Percentiles rank a stretch among this genome's conserved stretches.
These are phyloP conservation scores for Andrena bucephala DNA, from an alignment of 2,888 invertebrate species.

Conservation along the genomic window DNA sequence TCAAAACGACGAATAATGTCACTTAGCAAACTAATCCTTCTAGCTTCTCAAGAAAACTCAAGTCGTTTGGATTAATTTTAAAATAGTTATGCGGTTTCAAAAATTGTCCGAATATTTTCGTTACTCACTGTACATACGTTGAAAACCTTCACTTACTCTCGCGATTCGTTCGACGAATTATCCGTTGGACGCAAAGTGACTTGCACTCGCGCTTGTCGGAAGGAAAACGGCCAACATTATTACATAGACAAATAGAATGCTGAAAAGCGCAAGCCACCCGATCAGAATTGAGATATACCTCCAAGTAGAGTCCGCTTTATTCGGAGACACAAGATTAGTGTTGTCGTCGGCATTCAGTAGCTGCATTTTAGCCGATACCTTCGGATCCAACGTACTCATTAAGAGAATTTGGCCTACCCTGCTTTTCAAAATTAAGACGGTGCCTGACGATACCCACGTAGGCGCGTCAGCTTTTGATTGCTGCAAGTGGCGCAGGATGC, in stretches of 20 bases:
- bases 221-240: conserved; percentile 69
- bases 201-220: conserved; percentile 35
- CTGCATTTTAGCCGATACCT: conserved; percentile 75
- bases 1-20: too few relatives aligned
- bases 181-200: background rate
- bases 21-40: too few relatives aligned
- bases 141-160: background rate
- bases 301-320: conserved; percentile 71
- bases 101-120: background rate
- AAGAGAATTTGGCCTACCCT: conserved; percentile 76
- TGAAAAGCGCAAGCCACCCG: conserved; percentile 75
- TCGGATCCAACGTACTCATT: conserved; percentile 76
- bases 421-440: conserved; percentile 71
- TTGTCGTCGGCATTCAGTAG: conserved; percentile 69
- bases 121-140: background rate
- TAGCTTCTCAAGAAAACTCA: too few relatives aligned
- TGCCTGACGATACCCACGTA: conserved; percentile 68
- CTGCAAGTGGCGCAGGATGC: conserved; percentile 69
- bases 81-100: too few relatives aligned
- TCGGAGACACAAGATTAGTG: conserved; percentile 65
- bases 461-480: conserved; percentile 71
- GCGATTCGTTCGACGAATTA: background rate
- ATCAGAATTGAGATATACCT: conserved; percentile 72
- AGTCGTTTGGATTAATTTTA: too few relatives aligned
- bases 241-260: conserved; percentile 69